Evolutionary conservation across 2,888 invertebrate species (phyloP), one percentile per base, ranked within the genome.

Genomic region (Scaeva pyrastri): DNA sequence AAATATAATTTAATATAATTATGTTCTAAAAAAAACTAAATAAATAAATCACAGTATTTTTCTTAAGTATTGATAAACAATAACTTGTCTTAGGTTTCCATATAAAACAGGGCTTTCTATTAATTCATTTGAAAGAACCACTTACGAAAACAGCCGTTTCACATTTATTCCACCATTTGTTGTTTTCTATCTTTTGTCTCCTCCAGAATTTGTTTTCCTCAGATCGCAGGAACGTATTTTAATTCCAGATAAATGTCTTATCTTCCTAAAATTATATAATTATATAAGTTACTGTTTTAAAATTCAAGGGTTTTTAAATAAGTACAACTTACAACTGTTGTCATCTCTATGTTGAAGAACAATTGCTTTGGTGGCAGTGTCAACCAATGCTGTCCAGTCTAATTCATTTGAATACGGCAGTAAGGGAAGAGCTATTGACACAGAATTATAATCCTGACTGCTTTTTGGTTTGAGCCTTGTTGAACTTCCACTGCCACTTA

Each of bases 311-410:
- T 0, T 14, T 50, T 23, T 50, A 26, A 7, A 8, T 31, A 45
- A 19, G 11, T n/a, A 4, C 43, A 50, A n/a, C 72, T 68, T 72
- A 77, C 79, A 75, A 55, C 41, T 76, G 31, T 64, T 76, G 11
- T 84, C 74, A 43, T 82, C 78, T 23, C 84, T 87, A 48, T 82
- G 77, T 74, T 88, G 89, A 43, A 88, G 45, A 55, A 95, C 93
- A 93, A 96, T 95, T 21, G 96, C 96, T 82, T 95, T 93, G 0
- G 96, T 96, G 39, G 97, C 97, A 1, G 96, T 96, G 90, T 96
- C 96, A 2, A 97, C 96, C 23, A 97, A 93, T 89, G 95, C 95
- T 12, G 96, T 95, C 97, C 97, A 97, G 91, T 97, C 96, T 89
- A 96, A 94, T 56, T 95, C 95, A 45, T 95, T 94, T 4, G 95